A percentile compares a stretch with the other conserved stretches of the same genome.
phyloP scores from a whole-genome alignment of 2,113 vertebrate species.

The Acrocephalus arundinaceus region DNA sequence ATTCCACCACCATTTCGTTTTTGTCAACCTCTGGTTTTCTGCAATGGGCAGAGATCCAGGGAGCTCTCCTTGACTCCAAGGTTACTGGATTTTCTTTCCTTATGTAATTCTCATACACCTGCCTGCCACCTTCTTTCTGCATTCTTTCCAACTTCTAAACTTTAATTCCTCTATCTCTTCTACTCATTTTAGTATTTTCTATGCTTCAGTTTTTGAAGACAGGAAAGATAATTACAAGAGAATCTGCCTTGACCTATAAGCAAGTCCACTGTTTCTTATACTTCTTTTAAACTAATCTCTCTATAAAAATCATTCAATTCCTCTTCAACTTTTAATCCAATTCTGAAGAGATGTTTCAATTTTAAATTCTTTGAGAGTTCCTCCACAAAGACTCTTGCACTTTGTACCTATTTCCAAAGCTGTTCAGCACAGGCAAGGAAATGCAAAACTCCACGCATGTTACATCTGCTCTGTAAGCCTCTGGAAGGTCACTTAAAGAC shows the following conservation, averaged over 20 bases:
- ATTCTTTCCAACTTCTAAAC: neutral
- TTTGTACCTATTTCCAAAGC: neutral
- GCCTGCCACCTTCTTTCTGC: neutral
- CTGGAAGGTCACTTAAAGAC: neutral
- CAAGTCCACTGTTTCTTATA: neutral
- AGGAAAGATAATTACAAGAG: neutral
- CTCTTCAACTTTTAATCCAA: neutral
- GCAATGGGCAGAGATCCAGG: neutral
- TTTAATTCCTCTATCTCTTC: neutral
- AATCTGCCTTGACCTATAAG: neutral
- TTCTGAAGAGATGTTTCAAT: neutral
- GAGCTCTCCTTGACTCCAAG: slow-evolving; percentile 20
- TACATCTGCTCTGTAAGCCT: neutral
- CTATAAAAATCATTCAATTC: neutral
- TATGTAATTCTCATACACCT: neutral
- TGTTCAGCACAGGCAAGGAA: neutral
- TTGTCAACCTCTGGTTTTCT: neutral
- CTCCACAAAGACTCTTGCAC: neutral
- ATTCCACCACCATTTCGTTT: neutral
- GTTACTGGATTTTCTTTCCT: neutral
- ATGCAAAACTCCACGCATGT: neutral
- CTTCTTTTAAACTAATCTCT: neutral
- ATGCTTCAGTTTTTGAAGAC: neutral
- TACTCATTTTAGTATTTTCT: neutral
- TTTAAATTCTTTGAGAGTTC: neutral